Conservation (phyloP, 2,797 vertebrate genomes). For the Pitangus sulphuratus region DNA sequence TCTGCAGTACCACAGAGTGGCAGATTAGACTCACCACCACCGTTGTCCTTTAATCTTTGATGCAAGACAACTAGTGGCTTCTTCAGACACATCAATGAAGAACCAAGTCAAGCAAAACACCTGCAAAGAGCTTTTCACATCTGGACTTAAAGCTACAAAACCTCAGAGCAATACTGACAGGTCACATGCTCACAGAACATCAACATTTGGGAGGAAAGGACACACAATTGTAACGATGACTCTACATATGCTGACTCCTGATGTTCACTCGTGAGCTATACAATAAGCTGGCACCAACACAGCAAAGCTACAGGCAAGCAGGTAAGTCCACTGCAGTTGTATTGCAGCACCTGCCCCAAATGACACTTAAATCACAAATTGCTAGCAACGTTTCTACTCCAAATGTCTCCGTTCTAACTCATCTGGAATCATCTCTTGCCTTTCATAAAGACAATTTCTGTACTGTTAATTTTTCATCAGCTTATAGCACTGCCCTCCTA, state of each 20-base stretch:
- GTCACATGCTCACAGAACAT: rapidly evolving
- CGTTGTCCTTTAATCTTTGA: not conserved
- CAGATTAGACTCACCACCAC: not conserved
- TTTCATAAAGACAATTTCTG: not conserved
- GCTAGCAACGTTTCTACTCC: not conserved
- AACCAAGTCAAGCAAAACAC: not conserved
- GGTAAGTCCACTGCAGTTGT: not conserved
- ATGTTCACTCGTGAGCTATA: not conserved
- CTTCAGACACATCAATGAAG: rapidly evolving
- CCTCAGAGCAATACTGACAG: not conserved
- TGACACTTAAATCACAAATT: not conserved
- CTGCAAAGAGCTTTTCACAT: not conserved
- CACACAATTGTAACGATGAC: rapidly evolving
- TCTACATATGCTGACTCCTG: not conserved
- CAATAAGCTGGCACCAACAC: not conserved
- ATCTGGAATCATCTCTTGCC: not conserved
- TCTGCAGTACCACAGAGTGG: rapidly evolving
- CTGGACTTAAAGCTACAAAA: not conserved
- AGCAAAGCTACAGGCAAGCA: not conserved
- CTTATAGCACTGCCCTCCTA: not conserved
- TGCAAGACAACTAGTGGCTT: not conserved
- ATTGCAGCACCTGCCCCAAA: not conserved
- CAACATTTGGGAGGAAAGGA: not conserved
- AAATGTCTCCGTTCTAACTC: not conserved
- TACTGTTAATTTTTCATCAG: not conserved